These are phyloP conservation scores for Dioctria rufipes DNA, from an alignment of 2,888 invertebrate species.

Conservation along the genomic window DNA sequence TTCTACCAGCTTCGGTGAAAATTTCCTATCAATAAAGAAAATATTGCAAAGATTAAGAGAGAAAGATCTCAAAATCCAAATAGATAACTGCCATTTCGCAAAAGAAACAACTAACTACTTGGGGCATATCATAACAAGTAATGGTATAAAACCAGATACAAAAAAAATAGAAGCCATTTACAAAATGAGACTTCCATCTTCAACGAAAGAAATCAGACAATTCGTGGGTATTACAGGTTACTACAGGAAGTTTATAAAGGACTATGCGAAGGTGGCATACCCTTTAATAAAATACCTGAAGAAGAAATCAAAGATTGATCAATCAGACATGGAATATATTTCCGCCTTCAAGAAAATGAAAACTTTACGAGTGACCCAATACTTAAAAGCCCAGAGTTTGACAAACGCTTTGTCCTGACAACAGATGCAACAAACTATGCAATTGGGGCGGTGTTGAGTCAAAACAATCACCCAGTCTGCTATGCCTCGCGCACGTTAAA, in stretches of 20 bases:
- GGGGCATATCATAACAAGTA: too few relatives aligned
- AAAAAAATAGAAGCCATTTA: slow-evolving; percentile 60
- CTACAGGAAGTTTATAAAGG: neutral
- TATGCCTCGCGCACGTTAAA: slow-evolving; percentile 37
- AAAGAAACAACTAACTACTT: too few relatives aligned
- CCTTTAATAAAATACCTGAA: slow-evolving; percentile 58
- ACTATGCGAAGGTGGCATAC: neutral
- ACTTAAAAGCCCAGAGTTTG: slow-evolving; percentile 63
- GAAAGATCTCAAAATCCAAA: too few relatives aligned
- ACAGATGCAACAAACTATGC: slow-evolving; percentile 54
- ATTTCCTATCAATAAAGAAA: too few relatives aligned
- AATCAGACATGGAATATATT: slow-evolving; percentile 44
- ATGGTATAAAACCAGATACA: slow-evolving; percentile 56
- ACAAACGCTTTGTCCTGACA: slow-evolving; percentile 44
- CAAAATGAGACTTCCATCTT: slow-evolving; percentile 36
- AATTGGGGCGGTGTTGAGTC: slow-evolving; percentile 53
- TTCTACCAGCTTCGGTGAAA: too few relatives aligned
- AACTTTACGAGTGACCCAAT: slow-evolving; percentile 50
- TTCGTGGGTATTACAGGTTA: slow-evolving; percentile 57
- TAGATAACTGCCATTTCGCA: too few relatives aligned
- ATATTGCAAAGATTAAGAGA: too few relatives aligned
- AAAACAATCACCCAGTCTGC: slow-evolving; percentile 52
- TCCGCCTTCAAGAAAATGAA: slow-evolving; percentile 46
- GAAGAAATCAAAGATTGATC: slow-evolving; percentile 51
- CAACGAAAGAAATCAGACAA: slow-evolving; percentile 46